Base-by-base conservation (phyloP, 2,797 vertebrate species). In the Spinus olivaceus region DNA sequence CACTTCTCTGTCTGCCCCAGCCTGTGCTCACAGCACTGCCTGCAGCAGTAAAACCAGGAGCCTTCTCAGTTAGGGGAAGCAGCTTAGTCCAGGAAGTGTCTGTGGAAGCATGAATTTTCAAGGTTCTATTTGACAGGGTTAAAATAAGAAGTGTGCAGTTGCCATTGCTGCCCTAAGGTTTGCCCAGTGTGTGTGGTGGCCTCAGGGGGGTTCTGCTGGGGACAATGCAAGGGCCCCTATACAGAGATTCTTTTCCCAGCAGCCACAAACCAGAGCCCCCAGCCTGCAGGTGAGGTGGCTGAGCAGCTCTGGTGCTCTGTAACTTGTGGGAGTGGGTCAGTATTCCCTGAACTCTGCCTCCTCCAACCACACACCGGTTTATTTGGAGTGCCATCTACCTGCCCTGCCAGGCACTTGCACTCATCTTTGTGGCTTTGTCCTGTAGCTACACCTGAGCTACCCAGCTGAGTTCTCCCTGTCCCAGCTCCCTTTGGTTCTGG, bases 371-470 rank as follows among this genome's bases (percentile, higher is more conserved):
- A 51, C 85, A 64, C 39, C 1, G 4, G 50, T 91, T 96, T 92
- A 95, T 96, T 88, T 4, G 35, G 67, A 94, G 88, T 94, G 96
- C 96, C 88, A 93, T 90, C 96, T 95, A 92, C 95, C 93, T 96
- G 92, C 63, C 83, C 90, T 94, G 91, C 91, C 76, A 24, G 49
- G 94, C 92, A 91, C 66, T 90, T 94, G 72, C 91, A 14, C 72
- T 92, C 67, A 8, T 32, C 27, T 59, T n/a, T 22, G 37, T 30
- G 6, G 57, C 65, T 54, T 25, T 39, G 54, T 65, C 42, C 47
- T 49, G 2, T 6, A 69, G 63, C 65, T 74, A 10, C 70, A 64
- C 47, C 64, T 46, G 78, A 70, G 49, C 53, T 63, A 24, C 61
- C 0, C 0, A 87, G 56, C 61, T 44, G 85, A 44, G n/a, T 39